Percentiles rank a stretch among this genome's conserved stretches.
Evolutionary conservation across 2,797 vertebrate species (phyloP).

Genomic region (Acanthurus lineatus): DNA sequence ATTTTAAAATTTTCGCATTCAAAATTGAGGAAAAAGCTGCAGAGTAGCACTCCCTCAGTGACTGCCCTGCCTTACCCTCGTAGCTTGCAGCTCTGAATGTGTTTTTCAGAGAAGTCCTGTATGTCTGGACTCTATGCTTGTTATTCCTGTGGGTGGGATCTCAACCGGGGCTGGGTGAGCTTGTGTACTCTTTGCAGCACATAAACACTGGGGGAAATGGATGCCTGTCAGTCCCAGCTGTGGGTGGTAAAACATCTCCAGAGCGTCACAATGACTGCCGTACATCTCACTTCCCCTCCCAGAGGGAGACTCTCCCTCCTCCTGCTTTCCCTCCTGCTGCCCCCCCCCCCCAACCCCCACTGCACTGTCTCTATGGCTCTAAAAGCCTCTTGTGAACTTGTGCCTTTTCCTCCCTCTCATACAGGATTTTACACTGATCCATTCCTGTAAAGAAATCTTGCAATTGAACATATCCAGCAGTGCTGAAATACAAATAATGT

Average conservation of each 20-base stretch:
- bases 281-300: conserved; percentile 36
- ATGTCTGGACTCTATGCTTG: conserved; percentile 23
- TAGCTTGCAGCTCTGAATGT: conserved; percentile 11
- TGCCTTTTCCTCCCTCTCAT: background rate
- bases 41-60: background rate
- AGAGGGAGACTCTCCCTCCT: conserved; percentile 24
- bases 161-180: conserved; percentile 37
- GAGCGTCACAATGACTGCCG: conserved; percentile 23
- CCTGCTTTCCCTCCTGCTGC: background rate
- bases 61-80: background rate
- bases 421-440: background rate
- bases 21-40: conserved; percentile 4
- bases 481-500: conserved; percentile 5
- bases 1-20: background rate
- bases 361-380: background rate
- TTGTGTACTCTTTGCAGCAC: conserved; percentile 36
- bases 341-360: background rate
- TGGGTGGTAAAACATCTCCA: conserved; percentile 50
- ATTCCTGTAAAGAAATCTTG: background rate
- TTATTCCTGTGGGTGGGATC: conserved; percentile 52
- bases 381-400: conserved; percentile 17
- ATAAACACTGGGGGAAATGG: conserved; percentile 44
- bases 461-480: conserved; percentile 9
- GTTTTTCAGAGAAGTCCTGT: conserved; percentile 26
- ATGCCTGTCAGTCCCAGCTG: conserved; percentile 61